Evolutionary conservation across 2,888 invertebrate species (phyloP), one percentile per base, ranked within the genome.

Genomic region (Metallyticus violacea): DNA sequence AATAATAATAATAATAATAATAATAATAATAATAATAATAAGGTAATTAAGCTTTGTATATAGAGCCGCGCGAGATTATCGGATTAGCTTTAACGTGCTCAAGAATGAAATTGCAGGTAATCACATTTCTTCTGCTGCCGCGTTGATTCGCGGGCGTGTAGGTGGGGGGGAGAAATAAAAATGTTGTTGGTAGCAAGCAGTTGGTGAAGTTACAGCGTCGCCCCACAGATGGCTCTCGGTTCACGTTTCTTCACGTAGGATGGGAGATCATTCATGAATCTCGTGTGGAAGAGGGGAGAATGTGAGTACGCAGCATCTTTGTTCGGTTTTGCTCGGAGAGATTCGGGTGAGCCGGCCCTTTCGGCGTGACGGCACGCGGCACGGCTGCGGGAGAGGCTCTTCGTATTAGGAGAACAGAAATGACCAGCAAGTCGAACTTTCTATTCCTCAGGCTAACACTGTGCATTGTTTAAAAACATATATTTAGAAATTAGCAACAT

Each of bases 161-260:
- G 40, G 40, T 62, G 9, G 15, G 15, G 15, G 40, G 22, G 22
- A 62, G 22, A 62, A 62, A 62, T 62, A 6, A 15, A 62, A 62
- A 62, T 4, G 40, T 62, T 62, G 15, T 62, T 15, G 40, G 40
- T 30, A n/a, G 15, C 26, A n/a, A 76, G 76, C n/a, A 27, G 22
- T 26, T 76, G 76, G 82, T 27, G 26, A 82, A 77, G 83, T 83
- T 83, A 77, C 2, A 9, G 22, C 7, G n/a, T 26, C 25, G n/a
- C 15, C 76, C 29, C 83, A 83, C n/a, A 83, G 83, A 83, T 83
- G 83, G 83, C 83, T 83, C 83, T 83, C 26, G 25, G 25, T 27
- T 40, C 29, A 26, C 83, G 77, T 62, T 62, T 83, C 83, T 28
- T 28, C 29, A 27, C 77, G 22, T 25, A 28, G 30, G 22, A 79